Percentiles rank a stretch among this genome's conserved stretches.
Evolutionary conservation across 2,888 invertebrate genomes (phyloP).

Genomic region (Calameuta idolon): DNA sequence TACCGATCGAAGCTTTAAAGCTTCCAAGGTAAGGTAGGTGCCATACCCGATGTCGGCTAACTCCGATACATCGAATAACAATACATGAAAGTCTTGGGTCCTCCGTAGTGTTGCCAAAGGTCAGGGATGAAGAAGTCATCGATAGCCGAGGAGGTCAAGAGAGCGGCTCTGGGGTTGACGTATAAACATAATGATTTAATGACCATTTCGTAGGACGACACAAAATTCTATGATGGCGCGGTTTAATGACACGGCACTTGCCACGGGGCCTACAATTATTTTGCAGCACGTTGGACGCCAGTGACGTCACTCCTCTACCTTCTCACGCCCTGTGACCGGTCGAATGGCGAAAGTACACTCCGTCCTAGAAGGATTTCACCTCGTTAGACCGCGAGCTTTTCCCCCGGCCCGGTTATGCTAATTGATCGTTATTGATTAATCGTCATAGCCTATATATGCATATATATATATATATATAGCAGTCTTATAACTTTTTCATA

Average conservation of each 20-base stretch:
- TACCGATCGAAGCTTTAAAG: not conserved
- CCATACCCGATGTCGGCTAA: not conserved
- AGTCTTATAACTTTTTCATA: too few relatives aligned
- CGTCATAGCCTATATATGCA: too few relatives aligned
- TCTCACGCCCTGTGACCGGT: constrained; percentile 64
- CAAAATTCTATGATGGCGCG: constrained; percentile 64
- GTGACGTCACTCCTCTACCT: constrained; percentile 60
- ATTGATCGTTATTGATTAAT: not conserved
- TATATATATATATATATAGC: constrained; percentile 15
- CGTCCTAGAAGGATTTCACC: constrained; percentile 47
- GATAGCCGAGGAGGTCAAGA: constrained; percentile 48
- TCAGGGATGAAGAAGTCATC: not conserved
- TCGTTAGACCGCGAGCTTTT: not conserved
- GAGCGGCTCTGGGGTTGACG: constrained; percentile 57
- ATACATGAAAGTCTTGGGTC: not conserved
- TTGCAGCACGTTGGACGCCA: constrained; percentile 59
- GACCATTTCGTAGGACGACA: constrained; percentile 64
- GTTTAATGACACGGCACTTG: constrained; percentile 65
- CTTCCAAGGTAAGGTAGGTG: not conserved
- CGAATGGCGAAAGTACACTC: constrained; percentile 47
- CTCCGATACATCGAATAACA: not conserved
- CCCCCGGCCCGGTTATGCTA: constrained; percentile 3
- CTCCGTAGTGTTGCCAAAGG: not conserved
- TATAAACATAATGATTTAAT: constrained; percentile 65
- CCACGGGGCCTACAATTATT: constrained; percentile 65